Conservation (phyloP, 2,113 vertebrate species). For the Sakesphorus luctuosus region DNA sequence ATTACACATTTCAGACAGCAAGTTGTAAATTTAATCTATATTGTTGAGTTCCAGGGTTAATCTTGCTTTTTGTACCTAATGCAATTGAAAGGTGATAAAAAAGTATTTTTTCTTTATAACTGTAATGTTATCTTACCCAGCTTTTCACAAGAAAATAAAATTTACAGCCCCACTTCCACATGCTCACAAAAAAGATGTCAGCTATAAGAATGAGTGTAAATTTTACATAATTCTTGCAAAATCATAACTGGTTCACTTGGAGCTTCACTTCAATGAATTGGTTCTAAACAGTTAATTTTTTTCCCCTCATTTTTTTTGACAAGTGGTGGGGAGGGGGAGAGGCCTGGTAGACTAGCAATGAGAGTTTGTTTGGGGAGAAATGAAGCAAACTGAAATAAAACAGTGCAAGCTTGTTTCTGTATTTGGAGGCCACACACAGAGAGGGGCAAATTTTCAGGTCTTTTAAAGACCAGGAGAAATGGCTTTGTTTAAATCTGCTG, state of each 20-base stretch:
- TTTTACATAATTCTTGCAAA: neutral
- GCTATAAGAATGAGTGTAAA: neutral
- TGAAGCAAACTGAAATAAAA: constrained; percentile 80
- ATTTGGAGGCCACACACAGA: constrained; percentile 74
- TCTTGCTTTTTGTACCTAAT: neutral
- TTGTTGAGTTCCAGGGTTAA: neutral
- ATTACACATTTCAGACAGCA: neutral
- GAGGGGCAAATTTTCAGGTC: constrained; percentile 50
- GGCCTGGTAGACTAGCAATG: constrained; percentile 58
- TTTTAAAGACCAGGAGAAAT: constrained; percentile 63
- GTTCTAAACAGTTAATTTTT: constrained; percentile 66
- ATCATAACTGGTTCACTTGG: neutral
- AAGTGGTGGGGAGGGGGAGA: neutral
- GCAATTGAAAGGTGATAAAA: neutral
- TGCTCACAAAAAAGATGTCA: neutral
- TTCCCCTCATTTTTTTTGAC: neutral
- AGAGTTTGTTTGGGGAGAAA: constrained; percentile 77
- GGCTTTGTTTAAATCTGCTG: constrained; percentile 71
- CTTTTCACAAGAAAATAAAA: neutral
- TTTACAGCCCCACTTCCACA: fast-evolving
- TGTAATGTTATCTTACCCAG: neutral
- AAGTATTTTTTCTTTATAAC: neutral
- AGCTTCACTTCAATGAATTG: constrained; percentile 19
- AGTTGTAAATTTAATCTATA: neutral
- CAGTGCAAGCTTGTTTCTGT: constrained; percentile 73